Evolutionary conservation across 2,113 vertebrate genomes (phyloP).

Genomic region (Dunckerocampus dactyliophorus): DNA sequence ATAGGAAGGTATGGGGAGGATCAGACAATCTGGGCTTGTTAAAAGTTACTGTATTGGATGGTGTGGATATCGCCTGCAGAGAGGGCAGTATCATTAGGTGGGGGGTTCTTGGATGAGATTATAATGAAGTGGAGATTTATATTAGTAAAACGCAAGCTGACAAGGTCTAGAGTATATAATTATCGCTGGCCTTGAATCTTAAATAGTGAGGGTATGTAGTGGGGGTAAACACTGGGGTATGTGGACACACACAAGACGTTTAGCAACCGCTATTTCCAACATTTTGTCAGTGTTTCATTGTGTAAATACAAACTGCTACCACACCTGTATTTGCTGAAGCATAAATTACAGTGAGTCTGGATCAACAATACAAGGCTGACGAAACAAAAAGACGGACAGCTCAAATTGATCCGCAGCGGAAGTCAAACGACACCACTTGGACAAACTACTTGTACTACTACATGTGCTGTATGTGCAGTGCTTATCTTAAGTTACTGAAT

Average conservation of each 20-base stretch:
- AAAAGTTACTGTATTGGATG: constrained; percentile 24
- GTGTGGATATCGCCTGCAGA: constrained; percentile 10
- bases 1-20: constrained; percentile 10
- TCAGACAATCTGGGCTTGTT: constrained; percentile 16
- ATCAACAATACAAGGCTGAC: constrained; percentile 5
- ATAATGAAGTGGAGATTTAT: constrained; percentile 50
- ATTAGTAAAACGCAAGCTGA: constrained; percentile 37
- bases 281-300: constrained; percentile 16
- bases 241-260: background rate
- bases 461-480: too few species aligned
- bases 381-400: constrained; percentile 10
- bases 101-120: constrained; percentile 34
- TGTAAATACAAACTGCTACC: constrained; percentile 15
- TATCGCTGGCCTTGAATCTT: constrained; percentile 37
- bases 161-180: constrained; percentile 48
- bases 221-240: constrained; percentile 24
- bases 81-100: constrained; percentile 27
- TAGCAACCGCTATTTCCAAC: constrained; percentile 20
- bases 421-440: too few species aligned
- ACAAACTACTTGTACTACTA: too few species aligned
- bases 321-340: constrained; percentile 7
- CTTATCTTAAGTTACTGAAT: too few species aligned
- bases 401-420: too few species aligned
- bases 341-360: constrained; percentile 30
- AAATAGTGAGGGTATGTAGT: too few species aligned